These are phyloP conservation scores for Colius striatus DNA, from an alignment of 2,113 vertebrate species.

Conservation along the genomic window DNA sequence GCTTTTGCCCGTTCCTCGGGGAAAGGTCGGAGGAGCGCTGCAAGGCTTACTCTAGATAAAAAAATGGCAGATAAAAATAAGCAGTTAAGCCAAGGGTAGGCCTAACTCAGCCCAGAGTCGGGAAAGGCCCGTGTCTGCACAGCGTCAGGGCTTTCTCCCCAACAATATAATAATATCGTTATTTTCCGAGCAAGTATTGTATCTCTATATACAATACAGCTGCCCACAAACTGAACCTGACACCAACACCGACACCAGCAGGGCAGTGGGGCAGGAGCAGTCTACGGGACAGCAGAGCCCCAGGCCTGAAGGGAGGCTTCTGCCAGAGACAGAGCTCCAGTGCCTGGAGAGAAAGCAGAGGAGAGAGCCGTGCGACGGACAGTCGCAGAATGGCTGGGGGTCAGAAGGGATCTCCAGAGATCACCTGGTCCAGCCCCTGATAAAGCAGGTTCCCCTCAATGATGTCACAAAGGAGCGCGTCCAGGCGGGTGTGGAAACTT, in stretches of 20 bases:
- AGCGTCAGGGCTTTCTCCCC: accelerated
- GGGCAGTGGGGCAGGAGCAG: accelerated
- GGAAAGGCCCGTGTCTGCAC: too few species aligned
- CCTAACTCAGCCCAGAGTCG: accelerated
- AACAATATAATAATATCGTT: background rate
- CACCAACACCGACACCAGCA: accelerated
- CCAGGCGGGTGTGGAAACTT: too few species aligned
- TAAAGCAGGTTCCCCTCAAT: too few species aligned
- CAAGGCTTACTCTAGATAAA: accelerated
- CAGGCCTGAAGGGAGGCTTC: too few species aligned
- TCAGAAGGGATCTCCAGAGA: too few species aligned
- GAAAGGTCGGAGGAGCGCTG: accelerated
- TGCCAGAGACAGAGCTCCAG: too few species aligned
- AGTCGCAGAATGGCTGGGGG: too few species aligned
- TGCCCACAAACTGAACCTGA: accelerated
- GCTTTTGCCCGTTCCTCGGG: accelerated
- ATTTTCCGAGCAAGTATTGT: background rate
- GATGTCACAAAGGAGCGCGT: too few species aligned
- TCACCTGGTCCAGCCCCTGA: too few species aligned
- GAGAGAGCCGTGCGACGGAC: background rate
- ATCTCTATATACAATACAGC: accelerated
- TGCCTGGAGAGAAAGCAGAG: accelerated
- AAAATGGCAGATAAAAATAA: background rate
- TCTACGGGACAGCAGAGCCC: accelerated
- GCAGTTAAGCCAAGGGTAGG: background rate